Conservation (phyloP, 2,888 invertebrate species). For the Dasypolia templi region DNA sequence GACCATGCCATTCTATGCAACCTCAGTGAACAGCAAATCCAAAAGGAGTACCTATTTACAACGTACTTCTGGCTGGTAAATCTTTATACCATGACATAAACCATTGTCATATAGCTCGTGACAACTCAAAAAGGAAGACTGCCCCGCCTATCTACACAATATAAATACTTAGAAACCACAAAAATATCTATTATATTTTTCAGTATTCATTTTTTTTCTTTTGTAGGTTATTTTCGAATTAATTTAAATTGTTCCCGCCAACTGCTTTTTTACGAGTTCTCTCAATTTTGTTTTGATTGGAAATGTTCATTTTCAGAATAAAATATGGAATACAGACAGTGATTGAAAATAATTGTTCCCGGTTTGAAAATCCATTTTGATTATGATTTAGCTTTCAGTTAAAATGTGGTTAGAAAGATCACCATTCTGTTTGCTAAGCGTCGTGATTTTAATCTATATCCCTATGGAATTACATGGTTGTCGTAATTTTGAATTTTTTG, state of each 20-base stretch:
- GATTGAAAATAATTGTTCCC: background rate
- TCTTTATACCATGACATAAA: too few species aligned
- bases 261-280: constrained; percentile 48
- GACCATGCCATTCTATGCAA: too few species aligned
- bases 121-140: background rate
- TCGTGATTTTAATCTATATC: too few species aligned
- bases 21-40: background rate
- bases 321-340: background rate
- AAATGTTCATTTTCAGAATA: constrained; percentile 42
- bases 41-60: too few species aligned
- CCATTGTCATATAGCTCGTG: background rate
- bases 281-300: constrained; percentile 37
- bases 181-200: constrained; percentile 25
- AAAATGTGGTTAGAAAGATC: too few species aligned
- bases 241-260: constrained; percentile 55
- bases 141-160: background rate
- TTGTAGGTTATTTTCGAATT: constrained; percentile 35
- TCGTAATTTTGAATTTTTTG: too few species aligned
- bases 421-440: too few species aligned
- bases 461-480: too few species aligned
- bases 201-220: constrained; percentile 37
- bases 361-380: too few species aligned
- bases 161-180: background rate
- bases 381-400: too few species aligned
- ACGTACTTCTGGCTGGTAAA: background rate